Base-by-base conservation (phyloP, 2,113 vertebrate genomes). In the Stictonetta naevosa region DNA sequence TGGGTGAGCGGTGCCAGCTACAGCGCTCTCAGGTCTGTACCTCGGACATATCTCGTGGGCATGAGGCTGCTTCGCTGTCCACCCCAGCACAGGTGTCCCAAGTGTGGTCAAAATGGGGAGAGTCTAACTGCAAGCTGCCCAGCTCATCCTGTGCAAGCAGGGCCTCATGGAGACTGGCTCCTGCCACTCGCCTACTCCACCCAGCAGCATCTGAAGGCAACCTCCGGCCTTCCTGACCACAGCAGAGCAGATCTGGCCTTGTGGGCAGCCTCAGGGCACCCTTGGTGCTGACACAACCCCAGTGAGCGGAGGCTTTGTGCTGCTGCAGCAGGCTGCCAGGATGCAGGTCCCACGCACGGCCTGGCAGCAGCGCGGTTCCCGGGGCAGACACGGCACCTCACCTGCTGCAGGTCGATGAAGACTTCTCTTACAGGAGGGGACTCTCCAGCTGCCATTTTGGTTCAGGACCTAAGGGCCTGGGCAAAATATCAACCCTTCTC, bases 361-460 rank as follows among this genome's bases (percentile, higher is more conserved):
- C 64, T 50, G 2, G 69, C 60, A 86, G 84, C 44, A 88, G 46
- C 68, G 42, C 0, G 0, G 36, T 31, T 56, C 50, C 55, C 0
- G 0, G 34, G 91, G 29, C 74, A 92, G 76, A 87, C 66, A 89
- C 0, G 0, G 90, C 44, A 82, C 92, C 95, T 98, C 96, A 99
- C 99, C 98, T 98, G 98, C 93, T 98, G 98, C 96, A 98, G 92
- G 96, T 98, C 98, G 96, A 98, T 97, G 96, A 98, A 97, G 97
- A 98, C 98, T 93, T 98, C 98, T 98, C 96, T 98, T 95, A 98
- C 53, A 92, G 98, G 98, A 96, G 95, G 98, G 97, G 98, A 98
- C 88, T 98, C 98, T 98, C 98, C 98, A 98, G 98, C 97, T 98
- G 98, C 99, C 99, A 99, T 99, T 98, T 97, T 98, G 97, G 94